Evolutionary conservation across 2,888 invertebrate genomes (phyloP).

Genomic region (Timema podura): DNA sequence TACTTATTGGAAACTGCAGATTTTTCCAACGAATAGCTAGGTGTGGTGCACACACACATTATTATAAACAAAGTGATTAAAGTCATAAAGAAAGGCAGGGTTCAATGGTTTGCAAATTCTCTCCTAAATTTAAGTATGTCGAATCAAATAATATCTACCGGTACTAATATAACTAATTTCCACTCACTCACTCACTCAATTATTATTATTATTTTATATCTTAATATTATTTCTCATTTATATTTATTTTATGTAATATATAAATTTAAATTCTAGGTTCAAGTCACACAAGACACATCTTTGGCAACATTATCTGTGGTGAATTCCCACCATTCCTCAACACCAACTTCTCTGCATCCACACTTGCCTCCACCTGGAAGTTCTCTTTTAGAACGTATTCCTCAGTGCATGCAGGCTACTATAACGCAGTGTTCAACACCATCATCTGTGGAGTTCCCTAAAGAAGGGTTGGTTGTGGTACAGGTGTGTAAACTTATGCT

Average conservation of each 20-base stretch:
- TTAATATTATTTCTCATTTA: neutral
- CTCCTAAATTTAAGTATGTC: too few relatives aligned
- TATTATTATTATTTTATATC: neutral
- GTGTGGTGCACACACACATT: too few relatives aligned
- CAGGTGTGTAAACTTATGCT: slow-evolving; percentile 43
- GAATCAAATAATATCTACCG: too few relatives aligned
- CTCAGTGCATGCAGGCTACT: slow-evolving; percentile 60
- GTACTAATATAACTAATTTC: too few relatives aligned
- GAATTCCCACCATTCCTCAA: slow-evolving; percentile 39
- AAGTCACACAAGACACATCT: slow-evolving; percentile 42
- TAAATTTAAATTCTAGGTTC: neutral
- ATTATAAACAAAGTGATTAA: too few relatives aligned
- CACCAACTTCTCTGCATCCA: neutral
- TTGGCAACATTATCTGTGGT: slow-evolving; percentile 69
- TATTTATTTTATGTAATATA: too few relatives aligned
- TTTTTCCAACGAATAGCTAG: too few relatives aligned
- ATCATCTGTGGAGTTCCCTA: slow-evolving; percentile 50
- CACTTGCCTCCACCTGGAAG: slow-evolving; percentile 1
- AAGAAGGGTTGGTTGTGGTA: slow-evolving; percentile 62
- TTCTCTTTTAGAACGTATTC: slow-evolving; percentile 28
- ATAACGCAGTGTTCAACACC: slow-evolving; percentile 60
- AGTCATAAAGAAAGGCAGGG: too few relatives aligned
- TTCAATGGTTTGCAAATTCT: too few relatives aligned
- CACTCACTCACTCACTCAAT: too few relatives aligned
- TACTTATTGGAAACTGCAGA: too few relatives aligned